Evolutionary conservation across 2,797 vertebrate species (phyloP), one percentile per base, ranked within the genome.

Genomic region (Pseudocheirus occidentalis): DNA sequence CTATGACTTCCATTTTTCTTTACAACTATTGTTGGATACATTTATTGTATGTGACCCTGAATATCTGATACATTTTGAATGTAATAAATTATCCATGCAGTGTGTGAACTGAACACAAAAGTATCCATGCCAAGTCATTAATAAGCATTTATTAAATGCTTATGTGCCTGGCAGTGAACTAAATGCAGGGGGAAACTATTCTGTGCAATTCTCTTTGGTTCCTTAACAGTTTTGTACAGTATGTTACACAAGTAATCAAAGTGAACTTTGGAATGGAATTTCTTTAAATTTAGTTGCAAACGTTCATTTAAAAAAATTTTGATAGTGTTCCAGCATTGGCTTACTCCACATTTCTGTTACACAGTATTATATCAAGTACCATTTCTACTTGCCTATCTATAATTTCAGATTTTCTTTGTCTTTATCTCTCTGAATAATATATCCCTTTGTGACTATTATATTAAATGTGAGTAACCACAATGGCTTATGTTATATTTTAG

Each of bases 191-290:
- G 59, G 94, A 55, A 34, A 11, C 46, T 92, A 90, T 46, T 56
- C 11, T 93, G 93, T 94, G 92, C 21, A 73, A 31, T 29, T 55
- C 56, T 24, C 66, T 96, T 92, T 90, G 10, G 29, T 94, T 95
- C 53, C 50, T 95, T 96, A 95, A 56, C 34, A 73, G 93, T 96
- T 13, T n/a, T 92, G 10, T 95, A 92, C 95, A 96, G 91, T 92
- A 21, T 94, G 0, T 9, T 95, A 94, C 90, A 91, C 92, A 93
- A 87, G 55, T 50, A 96, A 11, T 16, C 50, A 90, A 54, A 91
- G 93, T 66, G 94, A 50, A 54, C 27, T 91, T 87, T 27, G 40
- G 53, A 94, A 90, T 91, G 40, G 3, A 55, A 12, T 92, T 40
- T 95, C 46, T 90, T n/a, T 93, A 9, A 10, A 87, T 55, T 92